phyloP scores from a whole-genome alignment of 2,888 invertebrate genomes.

The Zeuzera pyrina region DNA sequence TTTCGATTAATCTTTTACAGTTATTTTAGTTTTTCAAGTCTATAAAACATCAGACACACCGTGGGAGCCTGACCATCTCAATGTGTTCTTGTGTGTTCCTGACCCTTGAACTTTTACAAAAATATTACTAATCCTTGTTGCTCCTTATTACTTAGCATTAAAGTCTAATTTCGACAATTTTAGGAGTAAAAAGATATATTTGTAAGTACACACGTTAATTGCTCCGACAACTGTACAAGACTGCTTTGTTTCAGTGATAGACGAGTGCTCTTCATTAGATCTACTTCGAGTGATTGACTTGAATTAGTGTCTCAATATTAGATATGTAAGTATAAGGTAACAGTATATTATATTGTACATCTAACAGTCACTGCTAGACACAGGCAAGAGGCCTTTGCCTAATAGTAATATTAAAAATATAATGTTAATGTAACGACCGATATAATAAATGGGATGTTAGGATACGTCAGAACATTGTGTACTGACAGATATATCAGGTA shows the following conservation, averaged over 20 bases:
- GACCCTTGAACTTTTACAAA: constrained; percentile 16
- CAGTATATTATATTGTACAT: not conserved
- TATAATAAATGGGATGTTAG: too few relatives aligned
- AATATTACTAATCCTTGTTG: constrained; percentile 10
- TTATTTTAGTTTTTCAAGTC: constrained; percentile 19
- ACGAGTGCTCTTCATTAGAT: not conserved
- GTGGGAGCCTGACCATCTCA: constrained; percentile 63
- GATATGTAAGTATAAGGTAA: not conserved
- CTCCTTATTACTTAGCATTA: not conserved
- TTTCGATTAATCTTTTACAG: too few relatives aligned
- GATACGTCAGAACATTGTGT: too few relatives aligned
- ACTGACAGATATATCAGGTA: too few relatives aligned
- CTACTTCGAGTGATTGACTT: too few relatives aligned
- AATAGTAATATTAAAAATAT: too few relatives aligned
- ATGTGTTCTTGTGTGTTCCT: constrained; percentile 39
- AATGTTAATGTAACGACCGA: too few relatives aligned
- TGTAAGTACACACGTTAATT: constrained; percentile 26
- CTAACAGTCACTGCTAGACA: too few relatives aligned
- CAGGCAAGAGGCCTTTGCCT: too few relatives aligned
- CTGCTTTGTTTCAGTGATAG: too few relatives aligned
- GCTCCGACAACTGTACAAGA: constrained; percentile 11
- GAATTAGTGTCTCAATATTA: not conserved
- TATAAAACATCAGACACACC: constrained; percentile 27
- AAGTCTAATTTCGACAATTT: constrained; percentile 1
- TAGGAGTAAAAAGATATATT: not conserved